A percentile compares a stretch with the other conserved stretches of the same genome.
These are phyloP conservation scores for Sipha flava DNA, from an alignment of 1,140 invertebrate species.

Conservation along the genomic window DNA sequence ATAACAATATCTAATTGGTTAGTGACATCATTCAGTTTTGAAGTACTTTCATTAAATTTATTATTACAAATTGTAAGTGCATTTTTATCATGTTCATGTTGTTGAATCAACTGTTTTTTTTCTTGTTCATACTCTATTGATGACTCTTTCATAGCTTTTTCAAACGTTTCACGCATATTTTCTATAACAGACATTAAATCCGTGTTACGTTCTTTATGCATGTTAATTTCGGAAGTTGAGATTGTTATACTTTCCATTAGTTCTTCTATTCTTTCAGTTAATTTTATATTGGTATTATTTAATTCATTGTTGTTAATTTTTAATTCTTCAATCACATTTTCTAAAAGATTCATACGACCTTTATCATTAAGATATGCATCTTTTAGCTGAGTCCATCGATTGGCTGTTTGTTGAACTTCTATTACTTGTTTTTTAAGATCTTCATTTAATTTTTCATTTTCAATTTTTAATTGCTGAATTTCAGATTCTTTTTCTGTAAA, in stretches of 20 bases:
- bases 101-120: not conserved
- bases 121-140: not conserved
- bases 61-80: not conserved
- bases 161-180: not conserved
- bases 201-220: not conserved
- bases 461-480: not conserved
- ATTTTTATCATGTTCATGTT: not conserved
- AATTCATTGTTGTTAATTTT: not conserved
- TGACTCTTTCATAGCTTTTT: not conserved
- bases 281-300: not conserved
- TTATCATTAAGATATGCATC: constrained; percentile 15
- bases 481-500: not conserved
- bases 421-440: not conserved
- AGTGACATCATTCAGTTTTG: not conserved
- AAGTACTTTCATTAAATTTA: not conserved
- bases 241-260: not conserved
- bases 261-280: not conserved
- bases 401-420: not conserved
- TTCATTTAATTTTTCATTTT: not conserved
- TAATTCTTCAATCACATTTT: constrained; percentile 11
- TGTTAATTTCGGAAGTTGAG: not conserved
- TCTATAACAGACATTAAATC: not conserved
- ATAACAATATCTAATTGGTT: not conserved
- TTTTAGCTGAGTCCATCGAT: constrained; percentile 2
- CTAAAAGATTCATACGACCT: not conserved